Evolutionary conservation across 2,113 vertebrate species (phyloP), one percentile per base, ranked within the genome.

Genomic region (Chroicocephalus ridibundus): DNA sequence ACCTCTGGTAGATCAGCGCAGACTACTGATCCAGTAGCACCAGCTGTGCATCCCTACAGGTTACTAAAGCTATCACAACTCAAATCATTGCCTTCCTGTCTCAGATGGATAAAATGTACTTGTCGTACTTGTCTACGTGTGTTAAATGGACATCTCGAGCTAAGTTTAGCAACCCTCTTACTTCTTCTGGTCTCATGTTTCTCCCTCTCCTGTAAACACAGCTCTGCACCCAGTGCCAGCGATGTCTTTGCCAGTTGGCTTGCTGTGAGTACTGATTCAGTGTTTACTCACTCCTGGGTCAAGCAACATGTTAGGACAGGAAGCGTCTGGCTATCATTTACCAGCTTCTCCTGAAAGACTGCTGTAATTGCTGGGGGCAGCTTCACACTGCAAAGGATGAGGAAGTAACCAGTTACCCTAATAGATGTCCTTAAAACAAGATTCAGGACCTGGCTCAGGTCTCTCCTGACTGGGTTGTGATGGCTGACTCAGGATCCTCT

Each of bases 261-360:
- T 97, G 94, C 97, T 97, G 64, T 65, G 54, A 96, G 82, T 87
- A 65, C 90, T 95, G 86, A 96, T 96, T 95, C 94, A 96, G 58
- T 95, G 92, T 96, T 97, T 96, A 96, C 91, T 96, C 78, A 83
- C 77, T 94, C 75, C 69, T 95, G 82, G 86, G 96, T 94, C 93
- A 97, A 95, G 87, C 55, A 97, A 96, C 92, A 84, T 90, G 96
- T 96, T 88, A 97, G 93, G 87, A 94, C 96, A 97, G 96, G 96
- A 97, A 97, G 80, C 5, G 55, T 83, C 85, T 76, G 84, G 90
- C 95, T 93, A 86, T 96, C 95, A 18, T 93, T 96, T 97, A 96
- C 92, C 42, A 88, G 49, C 76, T 93, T 76, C 93, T 94, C 40
- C 82, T 93, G 82, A 94, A 94, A 84, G 55, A 55, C 85, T 96